Conservation (phyloP, 1,140 invertebrate genomes). For the Druon quercuslanigerum region DNA sequence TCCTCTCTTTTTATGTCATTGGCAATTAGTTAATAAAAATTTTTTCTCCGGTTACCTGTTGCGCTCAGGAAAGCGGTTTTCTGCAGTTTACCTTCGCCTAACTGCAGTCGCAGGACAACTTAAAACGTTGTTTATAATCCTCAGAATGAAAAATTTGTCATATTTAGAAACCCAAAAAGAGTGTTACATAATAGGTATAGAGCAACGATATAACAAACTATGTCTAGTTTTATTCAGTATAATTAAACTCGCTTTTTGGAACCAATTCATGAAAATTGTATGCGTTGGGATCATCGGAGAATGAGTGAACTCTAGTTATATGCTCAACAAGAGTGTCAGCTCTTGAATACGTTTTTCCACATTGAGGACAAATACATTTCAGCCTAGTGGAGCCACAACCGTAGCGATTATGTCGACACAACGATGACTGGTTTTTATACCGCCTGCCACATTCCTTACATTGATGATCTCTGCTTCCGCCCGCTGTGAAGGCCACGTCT, state of each 20-base stretch:
- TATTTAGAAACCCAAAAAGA: too few species aligned
- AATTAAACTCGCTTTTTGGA: constrained; percentile 1
- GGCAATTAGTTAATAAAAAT: too few species aligned
- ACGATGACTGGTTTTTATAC: constrained; percentile 62
- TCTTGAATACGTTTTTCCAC: constrained; percentile 61
- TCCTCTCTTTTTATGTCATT: too few species aligned
- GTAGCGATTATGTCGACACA: constrained; percentile 65
- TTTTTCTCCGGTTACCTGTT: too few species aligned
- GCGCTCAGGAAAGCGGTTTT: too few species aligned
- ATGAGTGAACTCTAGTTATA: constrained; percentile 54
- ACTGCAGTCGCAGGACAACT: too few species aligned
- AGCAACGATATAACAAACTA: constrained; percentile 26
- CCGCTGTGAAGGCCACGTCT: constrained; percentile 51
- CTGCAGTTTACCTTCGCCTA: too few species aligned
- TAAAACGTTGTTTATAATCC: too few species aligned
- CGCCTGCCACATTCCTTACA: constrained; percentile 62
- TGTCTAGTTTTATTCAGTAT: constrained; percentile 31
- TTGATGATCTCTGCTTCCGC: constrained; percentile 46
- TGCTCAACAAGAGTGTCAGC: constrained; percentile 63
- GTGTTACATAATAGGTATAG: too few species aligned
- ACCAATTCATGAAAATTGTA: constrained; percentile 47
- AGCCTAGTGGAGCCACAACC: constrained; percentile 66
- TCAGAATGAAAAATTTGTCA: too few species aligned
- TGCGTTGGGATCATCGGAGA: not conserved
- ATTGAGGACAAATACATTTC: constrained; percentile 60